phyloP scores from a whole-genome alignment of 2,888 invertebrate genomes.

The Pachliopta kotzebuea region DNA sequence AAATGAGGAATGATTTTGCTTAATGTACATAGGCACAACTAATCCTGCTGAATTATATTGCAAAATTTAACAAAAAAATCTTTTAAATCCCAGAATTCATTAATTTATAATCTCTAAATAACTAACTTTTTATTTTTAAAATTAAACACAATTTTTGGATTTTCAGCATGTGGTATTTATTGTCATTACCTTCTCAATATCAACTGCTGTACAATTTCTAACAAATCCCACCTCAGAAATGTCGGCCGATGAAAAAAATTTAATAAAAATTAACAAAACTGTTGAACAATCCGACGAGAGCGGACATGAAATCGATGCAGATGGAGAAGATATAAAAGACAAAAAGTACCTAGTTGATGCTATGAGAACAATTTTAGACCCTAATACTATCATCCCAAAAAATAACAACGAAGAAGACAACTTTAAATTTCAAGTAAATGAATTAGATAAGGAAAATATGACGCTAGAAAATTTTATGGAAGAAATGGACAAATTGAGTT shows the following conservation, averaged over 20 bases:
- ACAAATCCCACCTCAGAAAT: slow-evolving; percentile 66
- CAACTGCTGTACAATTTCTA: slow-evolving; percentile 53
- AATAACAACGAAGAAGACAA: slow-evolving; percentile 50
- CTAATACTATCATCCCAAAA: slow-evolving; percentile 51
- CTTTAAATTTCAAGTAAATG: slow-evolving; percentile 57
- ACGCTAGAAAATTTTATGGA: slow-evolving; percentile 64
- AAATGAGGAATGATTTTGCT: too few species aligned
- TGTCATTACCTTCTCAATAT: slow-evolving; percentile 41
- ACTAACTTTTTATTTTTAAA: too few species aligned
- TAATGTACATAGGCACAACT: too few species aligned
- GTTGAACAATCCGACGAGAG: slow-evolving; percentile 63
- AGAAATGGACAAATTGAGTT: slow-evolving; percentile 68
- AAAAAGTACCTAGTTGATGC: slow-evolving; percentile 68
- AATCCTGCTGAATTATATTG: too few species aligned
- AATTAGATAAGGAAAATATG: slow-evolving; percentile 55
- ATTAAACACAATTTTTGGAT: slow-evolving; percentile 31
- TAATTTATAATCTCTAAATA: too few species aligned
- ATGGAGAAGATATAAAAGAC: slow-evolving; percentile 60
- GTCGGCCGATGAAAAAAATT: slow-evolving; percentile 61
- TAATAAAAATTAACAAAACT: slow-evolving; percentile 51
- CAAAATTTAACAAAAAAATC: too few species aligned
- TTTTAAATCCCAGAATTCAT: too few species aligned
- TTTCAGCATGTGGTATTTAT: slow-evolving; percentile 54
- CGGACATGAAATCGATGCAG: slow-evolving; percentile 63
- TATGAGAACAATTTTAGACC: slow-evolving; percentile 64